Evolutionary conservation across 2,888 invertebrate species (phyloP).

Genomic region (Homarus gammarus): DNA sequence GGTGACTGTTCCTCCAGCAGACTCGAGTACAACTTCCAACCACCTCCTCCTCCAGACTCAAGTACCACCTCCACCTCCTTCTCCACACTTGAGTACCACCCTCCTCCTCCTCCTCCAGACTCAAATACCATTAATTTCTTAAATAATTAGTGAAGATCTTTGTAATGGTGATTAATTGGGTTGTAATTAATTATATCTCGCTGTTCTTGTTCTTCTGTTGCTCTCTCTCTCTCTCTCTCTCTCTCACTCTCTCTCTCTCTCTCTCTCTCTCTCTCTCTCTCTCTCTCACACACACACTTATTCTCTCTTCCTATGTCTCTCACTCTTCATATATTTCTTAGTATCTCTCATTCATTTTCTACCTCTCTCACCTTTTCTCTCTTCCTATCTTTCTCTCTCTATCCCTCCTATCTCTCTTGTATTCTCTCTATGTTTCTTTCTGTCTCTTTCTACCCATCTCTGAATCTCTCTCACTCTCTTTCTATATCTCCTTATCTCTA

Average conservation of each 20-base stretch:
- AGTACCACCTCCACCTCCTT: not conserved
- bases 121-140: no score
- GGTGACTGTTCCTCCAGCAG: no score
- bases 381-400: not conserved
- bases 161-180: no score
- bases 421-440: not conserved
- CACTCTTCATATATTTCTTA: not conserved
- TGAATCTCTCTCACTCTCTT: not conserved
- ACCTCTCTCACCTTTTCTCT: not conserved
- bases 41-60: not conserved
- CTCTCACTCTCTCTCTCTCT: not conserved
- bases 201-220: not conserved
- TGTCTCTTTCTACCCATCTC: not conserved
- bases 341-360: not conserved
- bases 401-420: not conserved
- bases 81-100: no score
- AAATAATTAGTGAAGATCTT: no score
- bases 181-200: no score
- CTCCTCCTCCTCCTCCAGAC: no score
- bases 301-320: constrained; percentile 19
- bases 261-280: constrained; percentile 22
- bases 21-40: not conserved
- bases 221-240: not conserved
- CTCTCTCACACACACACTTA: not conserved
- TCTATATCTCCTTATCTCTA: not conserved